Evolutionary conservation across 2,797 vertebrate species (phyloP), one percentile per base, ranked within the genome.

Genomic region (Crocidura indochinensis): DNA sequence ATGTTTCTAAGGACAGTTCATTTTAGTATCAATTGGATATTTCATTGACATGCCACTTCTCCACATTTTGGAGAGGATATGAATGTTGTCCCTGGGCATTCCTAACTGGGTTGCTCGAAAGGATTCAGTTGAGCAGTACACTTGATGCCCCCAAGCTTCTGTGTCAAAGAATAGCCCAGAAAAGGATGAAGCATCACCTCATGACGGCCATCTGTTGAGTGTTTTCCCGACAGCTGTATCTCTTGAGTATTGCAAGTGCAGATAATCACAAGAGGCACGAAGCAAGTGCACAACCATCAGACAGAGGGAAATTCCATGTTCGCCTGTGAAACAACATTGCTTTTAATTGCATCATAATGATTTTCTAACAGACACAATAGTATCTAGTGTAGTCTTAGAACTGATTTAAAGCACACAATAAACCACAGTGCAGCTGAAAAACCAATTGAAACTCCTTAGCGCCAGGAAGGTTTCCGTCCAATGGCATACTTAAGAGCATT

Each of bases 161-260:
- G 97, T 98, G 97, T 98, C 97, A 97, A 79, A 93, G 91, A 96
- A 93, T 76, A 94, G 92, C 94, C 97, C 95, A 96, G 96, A 96
- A 97, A 96, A 95, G 97, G 96, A 97, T 93, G 96, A 97, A 92
- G 89, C 95, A 95, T 97, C 97, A 93, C 71, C 87, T 92, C 46
- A 15, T 82, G 97, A 96, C 94, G 94, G 97, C 97, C 98, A 98
- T 97, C 98, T 98, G 98, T 95, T 98, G 98, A 97, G 97, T 98
- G 97, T 97, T 98, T 82, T 97, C 81, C 92, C 68, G 97, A 98
- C 98, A 98, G 98, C 98, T 98, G 98, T 97, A 96, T 97, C 97
- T 97, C 83, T 96, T 97, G 96, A 96, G 96, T 96, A 96, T 95
- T 91, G 31, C 94, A 96, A 96, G 93, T 95, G 83, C 53, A 92